A percentile compares a stretch with the other conserved stretches of the same genome.
These are phyloP conservation scores for Macquaria ambigua DNA, from an alignment of 2,113 vertebrate genomes.

Conservation along the genomic window DNA sequence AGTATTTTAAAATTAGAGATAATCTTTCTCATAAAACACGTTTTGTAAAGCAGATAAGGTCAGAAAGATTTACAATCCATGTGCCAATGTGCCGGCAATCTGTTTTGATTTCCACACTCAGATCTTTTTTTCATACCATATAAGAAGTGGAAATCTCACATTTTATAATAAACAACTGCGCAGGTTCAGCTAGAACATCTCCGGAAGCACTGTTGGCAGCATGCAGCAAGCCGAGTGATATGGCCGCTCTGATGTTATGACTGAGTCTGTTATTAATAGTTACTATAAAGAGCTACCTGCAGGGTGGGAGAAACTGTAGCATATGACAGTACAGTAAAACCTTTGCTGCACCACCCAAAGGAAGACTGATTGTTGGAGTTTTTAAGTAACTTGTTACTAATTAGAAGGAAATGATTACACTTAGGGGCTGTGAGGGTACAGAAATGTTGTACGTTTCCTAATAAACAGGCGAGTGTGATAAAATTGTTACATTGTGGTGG, in stretches of 20 bases:
- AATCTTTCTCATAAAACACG: not conserved
- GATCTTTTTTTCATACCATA: not conserved
- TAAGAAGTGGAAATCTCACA: conserved; percentile 2
- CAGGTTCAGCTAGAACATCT: not conserved
- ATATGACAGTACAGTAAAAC: not conserved
- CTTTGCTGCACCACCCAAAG: not conserved
- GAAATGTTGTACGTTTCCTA: no score
- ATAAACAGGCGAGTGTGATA: not conserved
- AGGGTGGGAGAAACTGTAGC: not conserved
- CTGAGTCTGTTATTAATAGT: conserved; percentile 21
- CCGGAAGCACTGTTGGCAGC: not conserved
- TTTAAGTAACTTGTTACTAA: not conserved
- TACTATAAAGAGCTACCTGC: not conserved
- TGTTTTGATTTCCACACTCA: not conserved
- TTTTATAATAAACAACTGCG: not conserved
- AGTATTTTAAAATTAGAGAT: not conserved
- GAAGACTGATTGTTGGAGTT: not conserved
- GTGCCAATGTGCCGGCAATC: not conserved
- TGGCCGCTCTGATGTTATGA: conserved; percentile 2
- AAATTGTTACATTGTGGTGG: not conserved
- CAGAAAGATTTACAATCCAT: not conserved
- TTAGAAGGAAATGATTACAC: not conserved
- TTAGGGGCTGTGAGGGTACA: not conserved
- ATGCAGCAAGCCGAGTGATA: not conserved
- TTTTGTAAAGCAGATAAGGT: not conserved